A percentile compares a stretch with the other conserved stretches of the same genome.
Conservation (phyloP, 2,888 invertebrate species). For the Crematogaster levior region DNA sequence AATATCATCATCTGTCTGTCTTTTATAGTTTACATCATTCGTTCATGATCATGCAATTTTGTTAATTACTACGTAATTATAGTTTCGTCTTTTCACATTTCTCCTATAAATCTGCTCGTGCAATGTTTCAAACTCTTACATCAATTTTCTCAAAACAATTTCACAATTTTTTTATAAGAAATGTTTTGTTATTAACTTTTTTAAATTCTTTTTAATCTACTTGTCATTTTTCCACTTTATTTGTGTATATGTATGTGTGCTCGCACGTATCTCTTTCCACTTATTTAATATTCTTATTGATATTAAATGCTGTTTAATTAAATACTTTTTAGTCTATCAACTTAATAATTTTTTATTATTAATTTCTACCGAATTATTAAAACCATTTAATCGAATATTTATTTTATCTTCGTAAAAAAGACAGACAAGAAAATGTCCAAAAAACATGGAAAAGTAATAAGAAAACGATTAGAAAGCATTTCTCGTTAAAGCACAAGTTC, state of each 20-base stretch:
- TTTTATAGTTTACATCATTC: slow-evolving; percentile 22
- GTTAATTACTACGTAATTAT: slow-evolving; percentile 28
- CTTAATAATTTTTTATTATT: not conserved
- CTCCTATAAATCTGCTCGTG: not conserved
- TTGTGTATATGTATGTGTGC: not conserved
- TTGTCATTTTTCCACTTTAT: not conserved
- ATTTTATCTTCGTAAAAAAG: not conserved
- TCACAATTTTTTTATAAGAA: not conserved
- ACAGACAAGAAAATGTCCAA: not conserved
- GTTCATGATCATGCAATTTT: not conserved
- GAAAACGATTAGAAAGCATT: not conserved
- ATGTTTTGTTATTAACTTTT: not conserved
- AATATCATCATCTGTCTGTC: slow-evolving; percentile 35
- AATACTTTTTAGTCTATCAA: not conserved
- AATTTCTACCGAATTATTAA: not conserved
- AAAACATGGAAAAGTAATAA: not conserved
- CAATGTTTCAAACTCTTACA: not conserved
- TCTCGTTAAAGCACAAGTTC: not conserved
- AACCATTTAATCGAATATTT: not conserved
- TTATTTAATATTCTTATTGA: not conserved
- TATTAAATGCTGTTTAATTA: not conserved
- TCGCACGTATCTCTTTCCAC: not conserved
- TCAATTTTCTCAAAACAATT: not conserved
- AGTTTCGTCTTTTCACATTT: not conserved
- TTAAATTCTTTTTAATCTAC: not conserved